Evolutionary conservation across 2,888 invertebrate species (phyloP), one percentile per base, ranked within the genome.

Genomic region (Lepidonotus clava): DNA sequence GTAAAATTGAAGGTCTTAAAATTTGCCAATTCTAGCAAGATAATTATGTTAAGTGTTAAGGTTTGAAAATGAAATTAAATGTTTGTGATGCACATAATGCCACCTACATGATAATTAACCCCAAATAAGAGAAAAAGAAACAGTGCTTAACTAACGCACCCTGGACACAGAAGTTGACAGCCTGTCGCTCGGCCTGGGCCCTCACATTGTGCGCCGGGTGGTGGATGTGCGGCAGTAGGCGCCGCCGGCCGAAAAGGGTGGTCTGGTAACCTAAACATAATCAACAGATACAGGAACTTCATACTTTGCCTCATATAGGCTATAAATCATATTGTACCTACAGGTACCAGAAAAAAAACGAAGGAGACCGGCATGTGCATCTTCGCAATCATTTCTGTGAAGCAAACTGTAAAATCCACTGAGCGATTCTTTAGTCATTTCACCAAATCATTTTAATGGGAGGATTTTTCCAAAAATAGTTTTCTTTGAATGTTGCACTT

Each of bases 121-220:
- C 11, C 46, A 41, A 38, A 24, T 46, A 36, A 53, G 2, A 56
- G 28, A 56, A 34, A 41, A 84, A 11, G 5, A 34, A 34, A 11
- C 36, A 76, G 32, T 14, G 8, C 21, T 5, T 4, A 76, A 36
- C 8, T 28, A 34, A 83, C 38, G 1, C 34, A 93, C 93, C 93
- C 90, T 93, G 93, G 6, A 93, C 91, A 90, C 92, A 91, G 89
- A 93, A 93, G 89, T 93, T 93, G 67, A 93, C 92, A 87, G 92
- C 92, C 83, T 93, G 92, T 84, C 93, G 90, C 84, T 91, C 92
- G 34, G 93, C 92, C 87, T 93, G 92, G 11, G 93, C 91, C 84
- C 92, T 89, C 34, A 92, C 67, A 5, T 87, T 86, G 38, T 89
- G 88, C 32, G 90, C 89, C 0, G 83, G 84, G 84, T 90, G 90